Percentiles rank a stretch among this genome's conserved stretches.
Evolutionary conservation across 2,797 vertebrate species (phyloP).

Genomic region (Sternotherus odoratus): DNA sequence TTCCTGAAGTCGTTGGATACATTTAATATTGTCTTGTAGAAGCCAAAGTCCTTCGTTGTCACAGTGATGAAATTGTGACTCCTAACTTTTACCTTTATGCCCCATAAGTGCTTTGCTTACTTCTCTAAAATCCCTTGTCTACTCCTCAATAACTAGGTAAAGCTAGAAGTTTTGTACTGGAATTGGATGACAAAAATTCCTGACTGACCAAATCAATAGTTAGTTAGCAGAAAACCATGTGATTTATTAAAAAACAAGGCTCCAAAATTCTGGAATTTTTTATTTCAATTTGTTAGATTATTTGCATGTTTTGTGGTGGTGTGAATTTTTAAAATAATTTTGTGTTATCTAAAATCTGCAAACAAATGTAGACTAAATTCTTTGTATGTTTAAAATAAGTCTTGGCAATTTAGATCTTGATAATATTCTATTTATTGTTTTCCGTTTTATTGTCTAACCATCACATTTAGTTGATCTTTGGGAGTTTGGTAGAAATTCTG

Average conservation of each 20-base stretch:
- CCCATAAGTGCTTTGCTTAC: fast-evolving
- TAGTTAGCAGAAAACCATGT: neutral
- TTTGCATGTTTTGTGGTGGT: neutral
- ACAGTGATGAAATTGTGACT: neutral
- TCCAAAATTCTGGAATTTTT: neutral
- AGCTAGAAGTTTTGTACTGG: neutral
- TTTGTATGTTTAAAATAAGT: neutral
- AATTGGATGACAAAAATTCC: neutral
- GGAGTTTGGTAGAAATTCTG: neutral
- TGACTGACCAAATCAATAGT: neutral
- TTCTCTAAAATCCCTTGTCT: fast-evolving
- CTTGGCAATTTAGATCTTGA: neutral
- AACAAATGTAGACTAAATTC: neutral
- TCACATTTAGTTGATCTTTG: neutral
- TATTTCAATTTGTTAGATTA: neutral
- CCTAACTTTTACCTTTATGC: neutral
- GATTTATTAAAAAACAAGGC: neutral
- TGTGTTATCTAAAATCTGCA: neutral
- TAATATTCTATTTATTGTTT: neutral
- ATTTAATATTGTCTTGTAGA: neutral
- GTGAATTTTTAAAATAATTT: neutral
- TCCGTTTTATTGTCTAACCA: neutral
- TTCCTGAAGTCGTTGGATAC: neutral
- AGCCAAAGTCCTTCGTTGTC: neutral
- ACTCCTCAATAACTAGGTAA: neutral